Evolutionary conservation across 2,888 invertebrate species (phyloP), one percentile per base, ranked within the genome.

Genomic region (Sarcophaga caerulescens): DNA sequence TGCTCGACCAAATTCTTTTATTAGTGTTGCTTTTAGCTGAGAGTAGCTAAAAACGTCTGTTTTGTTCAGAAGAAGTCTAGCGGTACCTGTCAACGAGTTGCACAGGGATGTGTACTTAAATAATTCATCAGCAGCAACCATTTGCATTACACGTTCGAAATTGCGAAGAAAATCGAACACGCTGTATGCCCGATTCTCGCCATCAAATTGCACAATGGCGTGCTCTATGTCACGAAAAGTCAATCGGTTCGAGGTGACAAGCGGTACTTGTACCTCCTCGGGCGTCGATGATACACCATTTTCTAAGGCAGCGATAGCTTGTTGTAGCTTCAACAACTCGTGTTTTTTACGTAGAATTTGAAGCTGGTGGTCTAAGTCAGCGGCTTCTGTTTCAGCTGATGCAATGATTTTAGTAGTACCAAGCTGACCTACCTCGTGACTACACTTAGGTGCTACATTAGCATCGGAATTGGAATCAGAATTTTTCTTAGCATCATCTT

Each of bases 191-290:
- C 60, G 60, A 19, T 60, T 66, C n/a, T 23, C 17, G n/a, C 65
- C 14, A 17, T 25, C 62, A 12, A 23, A 23, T 21, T 62, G 19
- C 62, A 62, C 21, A 14, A 77, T 69, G 10, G 69, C 60, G 10
- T 77, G 77, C 14, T 77, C 70, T 35, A 78, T 78, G 21, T 78
- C 62, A 14, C 25, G 60, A 78, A 78, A 78, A 8, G 60, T 69
- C 25, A 78, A 19, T 69, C 69, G 60, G 60, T 19, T 47, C n/a
- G 47, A 3, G 23, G 76, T 57, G 25, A n/a, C 17, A 17, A 14
- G 17, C 8, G 62, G 8, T 11, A 44, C 4, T 59, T 59, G 57
- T 44, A 1, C 11, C 10, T 35, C 21, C 8, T 68, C 68, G 45
- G 23, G n/a, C 21, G 59, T 19, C 21, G 19, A n/a, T 68, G 63